These are phyloP conservation scores for Siderastrea siderea DNA, from an alignment of 92 coral and sea anemone species.

Conservation along the genomic window DNA sequence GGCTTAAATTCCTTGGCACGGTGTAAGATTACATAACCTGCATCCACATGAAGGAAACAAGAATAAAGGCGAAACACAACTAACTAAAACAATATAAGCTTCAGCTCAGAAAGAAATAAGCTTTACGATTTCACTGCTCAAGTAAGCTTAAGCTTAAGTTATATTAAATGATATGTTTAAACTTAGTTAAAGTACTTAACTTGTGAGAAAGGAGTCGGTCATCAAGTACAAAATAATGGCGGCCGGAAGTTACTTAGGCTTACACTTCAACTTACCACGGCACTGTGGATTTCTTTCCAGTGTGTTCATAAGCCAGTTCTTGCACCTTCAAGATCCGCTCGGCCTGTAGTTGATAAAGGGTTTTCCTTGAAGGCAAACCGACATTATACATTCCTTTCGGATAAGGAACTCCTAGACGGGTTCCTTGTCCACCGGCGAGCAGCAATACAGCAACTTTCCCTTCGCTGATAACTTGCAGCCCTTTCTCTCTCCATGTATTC, in stretches of 20 bases:
- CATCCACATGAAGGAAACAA: background rate
- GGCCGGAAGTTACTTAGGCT: no score
- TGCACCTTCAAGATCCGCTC: conserved; percentile 92
- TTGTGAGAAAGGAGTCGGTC: no score
- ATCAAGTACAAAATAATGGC: background rate
- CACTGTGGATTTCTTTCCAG: conserved; percentile 80
- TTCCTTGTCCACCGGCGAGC: conserved; percentile 98
- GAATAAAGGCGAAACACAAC: background rate
- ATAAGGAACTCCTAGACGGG: conserved; percentile 88
- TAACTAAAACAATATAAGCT: background rate
- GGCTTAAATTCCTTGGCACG: background rate
- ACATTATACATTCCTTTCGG: conserved; percentile 99
- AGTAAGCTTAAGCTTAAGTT: background rate
- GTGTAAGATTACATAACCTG: background rate
- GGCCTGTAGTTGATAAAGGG: conserved; percentile 92
- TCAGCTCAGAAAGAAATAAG: background rate
- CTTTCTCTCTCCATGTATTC: conserved; percentile 80
- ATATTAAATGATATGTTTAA: no score
- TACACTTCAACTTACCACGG: conserved; percentile 82
- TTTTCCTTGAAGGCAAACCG: conserved; percentile 92
- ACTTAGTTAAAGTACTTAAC: no score
- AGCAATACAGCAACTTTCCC: conserved; percentile 94
- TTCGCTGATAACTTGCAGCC: conserved; percentile 84
- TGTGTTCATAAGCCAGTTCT: conserved; percentile 81
- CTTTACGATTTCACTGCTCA: background rate